These are phyloP conservation scores for Nothura maculosa DNA, from an alignment of 2,797 vertebrate species.

Conservation along the genomic window DNA sequence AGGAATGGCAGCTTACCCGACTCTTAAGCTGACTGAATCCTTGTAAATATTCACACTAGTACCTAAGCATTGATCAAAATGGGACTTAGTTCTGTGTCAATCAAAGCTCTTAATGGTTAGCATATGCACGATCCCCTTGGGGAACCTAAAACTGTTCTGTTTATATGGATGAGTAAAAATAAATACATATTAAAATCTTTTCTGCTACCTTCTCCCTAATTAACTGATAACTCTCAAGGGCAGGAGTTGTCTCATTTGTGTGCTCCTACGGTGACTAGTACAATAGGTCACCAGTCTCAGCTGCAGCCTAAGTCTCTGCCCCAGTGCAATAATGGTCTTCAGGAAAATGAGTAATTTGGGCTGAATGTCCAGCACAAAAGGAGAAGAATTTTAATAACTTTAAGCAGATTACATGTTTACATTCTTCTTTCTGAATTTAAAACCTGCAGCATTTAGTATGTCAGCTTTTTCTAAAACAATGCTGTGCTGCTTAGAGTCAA, in stretches of 20 bases:
- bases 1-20: background rate
- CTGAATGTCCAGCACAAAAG: background rate
- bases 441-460: background rate
- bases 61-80: background rate
- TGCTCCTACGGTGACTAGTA: background rate
- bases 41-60: background rate
- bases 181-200: background rate
- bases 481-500: rapidly evolving
- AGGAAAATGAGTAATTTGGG: background rate
- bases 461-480: background rate
- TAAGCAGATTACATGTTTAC: background rate
- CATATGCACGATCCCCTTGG: background rate
- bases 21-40: background rate
- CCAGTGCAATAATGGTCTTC: rapidly evolving
- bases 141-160: background rate
- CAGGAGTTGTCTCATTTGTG: background rate
- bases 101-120: background rate
- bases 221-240: background rate
- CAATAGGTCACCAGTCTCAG: background rate
- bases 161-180: background rate
- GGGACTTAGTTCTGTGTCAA: background rate
- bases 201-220: background rate
- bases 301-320: background rate
- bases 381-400: conserved; percentile 1
- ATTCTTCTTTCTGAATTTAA: background rate